These are phyloP conservation scores for Erinaceus europaeus DNA, from an alignment of 2,113 vertebrate genomes.

Conservation along the genomic window DNA sequence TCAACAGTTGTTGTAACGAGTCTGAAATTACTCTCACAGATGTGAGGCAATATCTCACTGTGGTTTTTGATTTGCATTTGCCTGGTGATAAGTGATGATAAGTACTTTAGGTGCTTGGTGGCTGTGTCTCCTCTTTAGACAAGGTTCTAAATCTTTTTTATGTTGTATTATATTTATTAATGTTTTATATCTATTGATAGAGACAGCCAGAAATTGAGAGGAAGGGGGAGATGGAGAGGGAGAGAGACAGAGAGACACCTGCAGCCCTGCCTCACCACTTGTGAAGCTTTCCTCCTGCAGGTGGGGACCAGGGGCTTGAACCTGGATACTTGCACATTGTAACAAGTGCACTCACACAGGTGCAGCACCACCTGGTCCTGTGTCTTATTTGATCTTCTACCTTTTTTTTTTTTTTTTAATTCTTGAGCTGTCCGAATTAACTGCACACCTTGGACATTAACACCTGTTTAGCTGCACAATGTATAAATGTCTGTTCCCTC, in stretches of 20 bases:
- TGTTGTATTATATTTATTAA: no score
- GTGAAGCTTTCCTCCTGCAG: no score
- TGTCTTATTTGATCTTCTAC: not conserved
- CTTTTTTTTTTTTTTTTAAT: not conserved
- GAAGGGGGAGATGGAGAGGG: no score
- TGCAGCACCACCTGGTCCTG: no score
- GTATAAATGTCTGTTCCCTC: not conserved
- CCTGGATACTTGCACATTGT: no score
- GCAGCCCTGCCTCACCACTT: no score
- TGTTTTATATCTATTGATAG: no score
- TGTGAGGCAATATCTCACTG: not conserved
- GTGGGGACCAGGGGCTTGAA: no score
- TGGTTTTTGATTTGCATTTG: not conserved
- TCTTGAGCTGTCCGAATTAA: not conserved
- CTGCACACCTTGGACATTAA: not conserved
- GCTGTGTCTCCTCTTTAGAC: not conserved
- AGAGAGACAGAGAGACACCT: no score
- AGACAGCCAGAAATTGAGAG: no score
- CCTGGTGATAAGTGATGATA: not conserved
- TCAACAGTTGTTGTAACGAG: not conserved
- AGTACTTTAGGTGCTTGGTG: not conserved
- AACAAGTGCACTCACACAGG: no score
- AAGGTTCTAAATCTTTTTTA: no score
- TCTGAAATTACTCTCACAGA: not conserved
- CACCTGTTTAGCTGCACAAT: not conserved